Evolutionary conservation across 2,797 vertebrate species (phyloP), one percentile per base, ranked within the genome.

Genomic region (Triplophysa bombifrons): DNA sequence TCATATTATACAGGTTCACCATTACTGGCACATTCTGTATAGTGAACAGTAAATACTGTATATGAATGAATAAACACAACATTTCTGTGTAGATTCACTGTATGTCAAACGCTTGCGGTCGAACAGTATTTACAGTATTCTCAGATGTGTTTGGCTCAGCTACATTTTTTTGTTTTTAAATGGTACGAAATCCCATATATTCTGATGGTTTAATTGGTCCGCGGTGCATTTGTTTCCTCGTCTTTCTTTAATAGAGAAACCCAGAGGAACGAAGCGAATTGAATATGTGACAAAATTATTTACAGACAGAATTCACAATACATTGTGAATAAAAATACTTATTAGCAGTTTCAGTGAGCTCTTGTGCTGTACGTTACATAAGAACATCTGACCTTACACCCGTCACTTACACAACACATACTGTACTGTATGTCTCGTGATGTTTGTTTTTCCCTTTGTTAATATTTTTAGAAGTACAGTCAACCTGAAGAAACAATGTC

Each of bases 281-380:
- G 88, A 89, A 88, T 91, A 90, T 90, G 90, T 92, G 92, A 91
- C 90, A 92, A 90, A 87, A 75, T 80, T 88, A 90, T 82, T 63
- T 76, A 86, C 87, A 88, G 83, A 86, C 90, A 86, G 86, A 84
- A 90, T 86, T 86, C 83, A 88, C 88, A 90, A 87, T 86, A 83
- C 86, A 82, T 89, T 30, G 30, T 30, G 4, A 30, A 30, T 30
- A 30, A 4, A 30, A 30, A 63, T 85, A 89, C 90, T 92, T 92
- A 91, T 92, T 89, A 89, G 86, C 83, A 81, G 72, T 66, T 80
- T 80, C 84, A 82, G 86, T 87, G 87, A 89, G 89, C 53, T 72
- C 70, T 25, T 6, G 34, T 8, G 34, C 38, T 72, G 44, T 50
- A 11, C 41, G 2, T 41, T 11, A 72, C 44, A 10, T 20, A 27